Conservation (phyloP, 1,140 invertebrate genomes). For the Physella acuta region DNA sequence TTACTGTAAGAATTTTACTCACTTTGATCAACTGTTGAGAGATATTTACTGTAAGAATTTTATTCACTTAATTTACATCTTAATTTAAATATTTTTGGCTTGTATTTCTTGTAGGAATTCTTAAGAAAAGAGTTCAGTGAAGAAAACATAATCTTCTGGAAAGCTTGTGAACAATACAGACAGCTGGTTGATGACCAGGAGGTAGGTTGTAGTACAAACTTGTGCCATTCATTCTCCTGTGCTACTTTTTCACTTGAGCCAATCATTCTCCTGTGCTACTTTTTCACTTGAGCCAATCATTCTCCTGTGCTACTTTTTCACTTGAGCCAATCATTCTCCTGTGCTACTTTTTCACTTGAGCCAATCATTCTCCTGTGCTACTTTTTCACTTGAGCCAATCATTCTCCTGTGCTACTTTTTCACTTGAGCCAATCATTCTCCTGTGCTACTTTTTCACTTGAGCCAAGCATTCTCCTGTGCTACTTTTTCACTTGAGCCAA, state of each 20-base stretch:
- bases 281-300: not conserved
- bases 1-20: constrained; percentile 71
- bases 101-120: constrained; percentile 72
- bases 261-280: not conserved
- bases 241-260: not conserved
- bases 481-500: too few species aligned
- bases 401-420: too few species aligned
- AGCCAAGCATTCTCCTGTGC: too few species aligned
- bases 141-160: constrained; percentile 97
- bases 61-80: not conserved
- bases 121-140: constrained; percentile 94
- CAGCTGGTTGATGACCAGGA: constrained; percentile 54
- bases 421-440: too few species aligned
- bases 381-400: too few species aligned
- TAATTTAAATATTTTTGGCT: not conserved
- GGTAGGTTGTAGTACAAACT: constrained; percentile 39
- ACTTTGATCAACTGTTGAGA: constrained; percentile 59
- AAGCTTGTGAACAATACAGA: constrained; percentile 83
- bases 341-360: too few species aligned
- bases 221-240: not conserved
- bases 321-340: too few species aligned
- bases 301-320: not conserved
- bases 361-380: too few species aligned
- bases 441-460: too few species aligned
- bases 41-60: constrained; percentile 79